These are phyloP conservation scores for Naso thynnoides DNA, from an alignment of 2,797 vertebrate genomes.

Conservation along the genomic window DNA sequence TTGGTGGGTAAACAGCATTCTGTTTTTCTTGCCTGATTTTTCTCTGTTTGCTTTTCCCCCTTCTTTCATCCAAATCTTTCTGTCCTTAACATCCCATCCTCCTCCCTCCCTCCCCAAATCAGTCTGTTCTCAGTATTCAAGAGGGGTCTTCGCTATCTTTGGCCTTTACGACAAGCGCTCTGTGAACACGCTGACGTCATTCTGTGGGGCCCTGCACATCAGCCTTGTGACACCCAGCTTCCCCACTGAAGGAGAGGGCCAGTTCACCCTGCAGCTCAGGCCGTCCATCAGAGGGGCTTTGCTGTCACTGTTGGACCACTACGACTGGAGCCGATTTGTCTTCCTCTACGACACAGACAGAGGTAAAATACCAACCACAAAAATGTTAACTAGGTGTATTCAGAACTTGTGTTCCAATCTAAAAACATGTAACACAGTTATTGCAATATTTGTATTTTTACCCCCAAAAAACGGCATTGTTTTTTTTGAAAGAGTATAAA, in stretches of 20 bases:
- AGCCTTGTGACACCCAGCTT: conserved; percentile 98
- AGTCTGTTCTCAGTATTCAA: conserved; percentile 94
- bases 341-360: conserved; percentile 99
- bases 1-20: background rate
- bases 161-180: conserved; percentile 99
- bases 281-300: conserved; percentile 95
- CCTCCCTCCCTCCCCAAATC: conserved; percentile 24
- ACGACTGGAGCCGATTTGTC: conserved; percentile 97
- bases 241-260: conserved; percentile 96
- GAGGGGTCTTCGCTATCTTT: conserved; percentile 99
- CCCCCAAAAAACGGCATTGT: background rate
- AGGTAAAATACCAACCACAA: conserved; percentile 82
- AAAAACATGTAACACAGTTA: too few relatives aligned
- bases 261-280: conserved; percentile 97
- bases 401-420: background rate
- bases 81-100: background rate
- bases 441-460: background rate
- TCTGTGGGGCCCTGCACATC: conserved; percentile 99
- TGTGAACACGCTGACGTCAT: conserved; percentile 98
- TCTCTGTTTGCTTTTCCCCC: background rate
- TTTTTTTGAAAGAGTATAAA: background rate
- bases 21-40: conserved; percentile 6
- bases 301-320: conserved; percentile 95
- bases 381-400: background rate
- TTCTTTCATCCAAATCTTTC: conserved; percentile 11